A percentile compares a stretch with the other conserved stretches of the same genome.
Conservation (phyloP, 2,888 invertebrate species). For the Acrobasis suavella region DNA sequence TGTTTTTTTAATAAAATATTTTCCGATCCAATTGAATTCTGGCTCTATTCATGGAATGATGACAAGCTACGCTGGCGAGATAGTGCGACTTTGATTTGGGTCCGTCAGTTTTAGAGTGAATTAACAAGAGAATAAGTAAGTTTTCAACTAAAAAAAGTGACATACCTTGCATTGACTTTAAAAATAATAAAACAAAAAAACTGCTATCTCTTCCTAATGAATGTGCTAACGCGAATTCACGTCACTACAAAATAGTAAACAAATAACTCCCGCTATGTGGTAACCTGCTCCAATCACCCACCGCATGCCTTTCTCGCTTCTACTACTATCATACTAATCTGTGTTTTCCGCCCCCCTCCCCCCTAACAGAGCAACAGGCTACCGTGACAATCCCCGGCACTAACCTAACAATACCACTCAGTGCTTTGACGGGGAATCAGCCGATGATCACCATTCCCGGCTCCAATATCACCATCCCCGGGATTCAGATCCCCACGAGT, state of each 20-base stretch:
- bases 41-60: too few species aligned
- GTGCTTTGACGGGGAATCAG: slow-evolving; percentile 73
- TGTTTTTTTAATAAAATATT: too few species aligned
- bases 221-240: neutral
- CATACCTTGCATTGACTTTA: neutral
- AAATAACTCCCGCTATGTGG: slow-evolving; percentile 10
- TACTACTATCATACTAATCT: slow-evolving; percentile 72
- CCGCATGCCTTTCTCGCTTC: slow-evolving; percentile 58
- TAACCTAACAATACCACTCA: slow-evolving; percentile 83
- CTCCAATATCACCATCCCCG: slow-evolving; percentile 76
- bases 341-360: slow-evolving; percentile 58
- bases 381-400: slow-evolving; percentile 84
- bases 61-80: too few species aligned
- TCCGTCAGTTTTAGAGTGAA: too few species aligned
- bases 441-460: slow-evolving; percentile 81
- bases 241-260: neutral
- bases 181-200: neutral
- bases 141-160: too few species aligned
- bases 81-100: too few species aligned
- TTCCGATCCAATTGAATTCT: too few species aligned
- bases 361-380: slow-evolving; percentile 77
- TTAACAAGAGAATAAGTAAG: too few species aligned
- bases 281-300: slow-evolving; percentile 29
- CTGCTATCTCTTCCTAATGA: neutral
- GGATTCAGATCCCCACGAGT: slow-evolving; percentile 48